These are phyloP conservation scores for Gymnothorax reevesii DNA, from an alignment of 2,797 vertebrate species.

Conservation along the genomic window DNA sequence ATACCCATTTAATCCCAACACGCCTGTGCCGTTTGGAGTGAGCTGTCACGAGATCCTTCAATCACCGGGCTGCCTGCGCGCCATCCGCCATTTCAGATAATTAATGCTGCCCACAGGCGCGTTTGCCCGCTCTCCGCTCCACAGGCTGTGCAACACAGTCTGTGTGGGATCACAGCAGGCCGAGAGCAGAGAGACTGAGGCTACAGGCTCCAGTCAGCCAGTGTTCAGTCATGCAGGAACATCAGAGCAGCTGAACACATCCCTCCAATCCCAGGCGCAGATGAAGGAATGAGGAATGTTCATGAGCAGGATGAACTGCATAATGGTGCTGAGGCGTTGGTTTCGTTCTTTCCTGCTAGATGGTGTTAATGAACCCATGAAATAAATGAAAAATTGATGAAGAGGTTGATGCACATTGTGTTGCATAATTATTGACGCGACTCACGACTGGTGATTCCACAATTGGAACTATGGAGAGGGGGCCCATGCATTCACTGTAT, in stretches of 20 bases:
- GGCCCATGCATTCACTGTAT: too few relatives aligned
- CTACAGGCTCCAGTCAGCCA: neutral
- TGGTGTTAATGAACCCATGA: neutral
- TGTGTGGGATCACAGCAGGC: neutral
- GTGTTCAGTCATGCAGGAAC: neutral
- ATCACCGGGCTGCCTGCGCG: neutral
- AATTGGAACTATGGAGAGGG: too few relatives aligned
- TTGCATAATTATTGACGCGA: neutral
- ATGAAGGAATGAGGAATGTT: neutral
- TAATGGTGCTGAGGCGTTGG: neutral
- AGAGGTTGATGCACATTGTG: neutral
- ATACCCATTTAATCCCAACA: neutral
- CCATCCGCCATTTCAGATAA: neutral
- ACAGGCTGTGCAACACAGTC: neutral
- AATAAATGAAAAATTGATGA: neutral
- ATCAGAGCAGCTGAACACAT: neutral
- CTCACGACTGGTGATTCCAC: neutral
- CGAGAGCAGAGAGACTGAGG: neutral
- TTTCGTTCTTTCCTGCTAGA: neutral
- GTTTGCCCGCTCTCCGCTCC: neutral
- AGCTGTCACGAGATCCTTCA: neutral
- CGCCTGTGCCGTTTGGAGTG: neutral
- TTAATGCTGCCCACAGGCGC: neutral
- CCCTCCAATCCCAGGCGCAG: neutral
- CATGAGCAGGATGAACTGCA: neutral